Evolutionary conservation across 2,113 vertebrate genomes (phyloP).

Genomic region (Mastomys natalensis): DNA sequence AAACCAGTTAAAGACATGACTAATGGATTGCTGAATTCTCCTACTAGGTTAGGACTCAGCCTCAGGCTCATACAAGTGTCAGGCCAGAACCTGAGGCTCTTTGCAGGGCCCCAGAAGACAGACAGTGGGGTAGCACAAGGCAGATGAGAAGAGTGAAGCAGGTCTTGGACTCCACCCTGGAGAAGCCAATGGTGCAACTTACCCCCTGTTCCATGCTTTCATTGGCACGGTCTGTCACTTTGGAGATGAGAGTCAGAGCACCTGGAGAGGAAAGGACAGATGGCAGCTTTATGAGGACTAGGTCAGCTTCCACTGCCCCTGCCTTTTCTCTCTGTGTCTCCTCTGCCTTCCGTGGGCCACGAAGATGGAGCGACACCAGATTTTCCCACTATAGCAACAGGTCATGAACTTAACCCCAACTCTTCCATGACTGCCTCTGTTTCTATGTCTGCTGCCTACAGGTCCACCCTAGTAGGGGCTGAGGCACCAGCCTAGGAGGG

Average conservation of each 20-base stretch:
- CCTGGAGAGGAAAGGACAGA: conserved; percentile 86
- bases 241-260: conserved; percentile 93
- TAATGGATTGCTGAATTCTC: not conserved
- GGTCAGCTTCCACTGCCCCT: not conserved
- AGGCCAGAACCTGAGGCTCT: not conserved
- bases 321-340: no score
- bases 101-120: not conserved
- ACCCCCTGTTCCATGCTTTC: conserved; percentile 97
- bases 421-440: not conserved
- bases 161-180: not conserved
- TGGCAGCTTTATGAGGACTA: not conserved
- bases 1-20: not conserved
- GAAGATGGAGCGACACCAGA: not conserved
- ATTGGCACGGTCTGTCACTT: conserved; percentile 93
- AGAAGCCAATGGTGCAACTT: conserved; percentile 80
- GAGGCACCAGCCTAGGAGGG: not conserved
- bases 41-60: not conserved
- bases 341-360: not conserved
- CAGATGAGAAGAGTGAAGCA: not conserved
- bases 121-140: not conserved
- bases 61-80: not conserved
- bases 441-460: not conserved
- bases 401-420: not conserved
- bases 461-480: not conserved
- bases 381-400: not conserved